A percentile compares a stretch with the other conserved stretches of the same genome.
These are phyloP conservation scores for Agonopterix heracliana DNA, from an alignment of 2,888 invertebrate species.

Conservation along the genomic window DNA sequence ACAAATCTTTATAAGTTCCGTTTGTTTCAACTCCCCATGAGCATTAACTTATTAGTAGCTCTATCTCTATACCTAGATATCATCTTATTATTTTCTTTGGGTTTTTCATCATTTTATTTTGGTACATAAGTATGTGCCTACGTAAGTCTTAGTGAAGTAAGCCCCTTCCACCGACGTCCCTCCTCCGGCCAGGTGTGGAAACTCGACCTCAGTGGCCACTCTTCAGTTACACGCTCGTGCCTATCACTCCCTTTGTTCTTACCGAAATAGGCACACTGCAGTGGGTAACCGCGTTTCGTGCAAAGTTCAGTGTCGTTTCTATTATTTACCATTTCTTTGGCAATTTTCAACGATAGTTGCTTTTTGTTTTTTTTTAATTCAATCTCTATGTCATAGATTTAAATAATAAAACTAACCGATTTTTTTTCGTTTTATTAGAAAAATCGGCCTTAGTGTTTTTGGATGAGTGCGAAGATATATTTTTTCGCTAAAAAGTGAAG, in stretches of 20 bases:
- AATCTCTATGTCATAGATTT: slow-evolving; percentile 9
- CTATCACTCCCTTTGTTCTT: slow-evolving; percentile 44
- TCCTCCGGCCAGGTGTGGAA: slow-evolving; percentile 18
- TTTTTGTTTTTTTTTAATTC: slow-evolving; percentile 10
- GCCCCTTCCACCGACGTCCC: slow-evolving; percentile 30
- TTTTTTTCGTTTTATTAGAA: slow-evolving; percentile 26
- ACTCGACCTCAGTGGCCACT: slow-evolving; percentile 31
- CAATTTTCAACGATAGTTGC: slow-evolving; percentile 2
- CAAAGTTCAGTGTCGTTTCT: slow-evolving; percentile 35
- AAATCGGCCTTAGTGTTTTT: slow-evolving; percentile 15
- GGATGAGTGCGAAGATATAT: slow-evolving; percentile 10
- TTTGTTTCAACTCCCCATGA: no score
- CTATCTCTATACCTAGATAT: no score
- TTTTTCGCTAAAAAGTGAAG: slow-evolving; percentile 30
- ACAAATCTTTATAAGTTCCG: no score
- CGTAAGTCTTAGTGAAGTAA: not conserved
- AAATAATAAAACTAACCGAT: slow-evolving; percentile 9
- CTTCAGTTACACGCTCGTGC: slow-evolving; percentile 25
- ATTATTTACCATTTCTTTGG: slow-evolving; percentile 7
- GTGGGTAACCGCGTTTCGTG: slow-evolving; percentile 13
- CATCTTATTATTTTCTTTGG: no score
- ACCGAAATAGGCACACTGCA: slow-evolving; percentile 4
- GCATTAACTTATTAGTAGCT: no score
- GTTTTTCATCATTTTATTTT: no score
- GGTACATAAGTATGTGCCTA: no score